These are phyloP conservation scores for Coecobrya sp. DNA, from an alignment of 2,888 invertebrate genomes.

Conservation along the genomic window DNA sequence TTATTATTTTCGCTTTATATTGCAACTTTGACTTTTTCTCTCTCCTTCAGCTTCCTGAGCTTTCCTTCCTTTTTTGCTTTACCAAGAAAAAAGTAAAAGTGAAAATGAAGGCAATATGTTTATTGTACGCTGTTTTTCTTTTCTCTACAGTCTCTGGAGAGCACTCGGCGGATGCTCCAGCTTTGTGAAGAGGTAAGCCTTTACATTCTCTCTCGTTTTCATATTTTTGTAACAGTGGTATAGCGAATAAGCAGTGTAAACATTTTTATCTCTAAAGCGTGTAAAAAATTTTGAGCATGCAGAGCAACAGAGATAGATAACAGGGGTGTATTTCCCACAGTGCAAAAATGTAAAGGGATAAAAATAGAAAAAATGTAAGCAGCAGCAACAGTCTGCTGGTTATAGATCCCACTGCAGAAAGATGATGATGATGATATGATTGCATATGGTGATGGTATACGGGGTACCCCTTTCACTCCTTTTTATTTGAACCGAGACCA, in stretches of 20 bases:
- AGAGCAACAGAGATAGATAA: background rate
- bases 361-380: background rate
- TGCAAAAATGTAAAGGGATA: background rate
- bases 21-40: background rate
- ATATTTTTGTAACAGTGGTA: background rate
- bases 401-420: background rate
- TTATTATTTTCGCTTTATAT: background rate
- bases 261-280: too few relatives aligned
- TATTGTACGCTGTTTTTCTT: conserved; percentile 56
- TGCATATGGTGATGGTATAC: background rate
- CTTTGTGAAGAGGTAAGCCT: conserved; percentile 96
- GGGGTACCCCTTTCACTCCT: conserved; percentile 4
- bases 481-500: conserved; percentile 18
- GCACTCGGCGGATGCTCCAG: conserved; percentile 96
- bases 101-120: conserved; percentile 60
- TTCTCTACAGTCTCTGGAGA: conserved; percentile 95
- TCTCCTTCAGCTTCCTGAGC: background rate
- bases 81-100: conserved; percentile 42
- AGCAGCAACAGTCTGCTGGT: conserved; percentile 22
- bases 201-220: background rate
- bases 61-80: too few relatives aligned
- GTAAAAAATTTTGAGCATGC: background rate
- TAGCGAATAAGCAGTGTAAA: background rate
- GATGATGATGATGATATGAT: background rate
- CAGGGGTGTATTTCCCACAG: background rate